phyloP scores from a whole-genome alignment of 1,140 invertebrate species.

The Drosophila bipectinata region DNA sequence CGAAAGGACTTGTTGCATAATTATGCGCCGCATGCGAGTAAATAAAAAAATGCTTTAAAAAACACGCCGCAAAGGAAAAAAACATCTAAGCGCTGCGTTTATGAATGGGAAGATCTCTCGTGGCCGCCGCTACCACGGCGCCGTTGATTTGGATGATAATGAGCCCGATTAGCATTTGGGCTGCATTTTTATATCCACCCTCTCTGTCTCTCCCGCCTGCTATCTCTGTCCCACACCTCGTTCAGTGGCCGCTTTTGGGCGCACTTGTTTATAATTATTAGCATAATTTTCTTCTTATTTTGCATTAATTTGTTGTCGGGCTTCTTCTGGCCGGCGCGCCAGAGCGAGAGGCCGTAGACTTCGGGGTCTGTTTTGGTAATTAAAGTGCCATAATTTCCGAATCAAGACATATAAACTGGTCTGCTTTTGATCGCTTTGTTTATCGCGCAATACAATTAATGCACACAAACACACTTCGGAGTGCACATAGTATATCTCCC shows the following conservation, averaged over 20 bases:
- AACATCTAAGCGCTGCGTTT: constrained; percentile 71
- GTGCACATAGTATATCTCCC: not conserved
- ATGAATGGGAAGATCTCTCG: constrained; percentile 70
- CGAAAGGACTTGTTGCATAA: constrained; percentile 83
- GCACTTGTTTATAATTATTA: constrained; percentile 82
- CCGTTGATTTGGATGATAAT: constrained; percentile 81
- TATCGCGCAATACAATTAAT: constrained; percentile 57
- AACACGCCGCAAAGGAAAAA: constrained; percentile 16
- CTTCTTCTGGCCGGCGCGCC: not conserved
- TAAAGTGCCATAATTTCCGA: constrained; percentile 70
- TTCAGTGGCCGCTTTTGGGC: constrained; percentile 12
- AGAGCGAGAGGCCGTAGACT: not conserved
- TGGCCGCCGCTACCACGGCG: constrained; percentile 27
- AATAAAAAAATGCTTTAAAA: constrained; percentile 56
- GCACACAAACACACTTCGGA: constrained; percentile 12
- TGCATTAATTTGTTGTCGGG: constrained; percentile 57
- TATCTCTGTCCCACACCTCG: constrained; percentile 20
- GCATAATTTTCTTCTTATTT: constrained; percentile 80
- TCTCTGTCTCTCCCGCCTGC: constrained; percentile 2
- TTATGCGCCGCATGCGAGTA: constrained; percentile 74
- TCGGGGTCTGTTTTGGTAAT: constrained; percentile 64
- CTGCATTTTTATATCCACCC: constrained; percentile 56
- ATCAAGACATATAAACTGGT: constrained; percentile 59
- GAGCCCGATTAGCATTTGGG: constrained; percentile 80
- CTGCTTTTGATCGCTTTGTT: constrained; percentile 62